phyloP scores from a whole-genome alignment of 2,797 vertebrate species.

The Cossypha dichroa region DNA sequence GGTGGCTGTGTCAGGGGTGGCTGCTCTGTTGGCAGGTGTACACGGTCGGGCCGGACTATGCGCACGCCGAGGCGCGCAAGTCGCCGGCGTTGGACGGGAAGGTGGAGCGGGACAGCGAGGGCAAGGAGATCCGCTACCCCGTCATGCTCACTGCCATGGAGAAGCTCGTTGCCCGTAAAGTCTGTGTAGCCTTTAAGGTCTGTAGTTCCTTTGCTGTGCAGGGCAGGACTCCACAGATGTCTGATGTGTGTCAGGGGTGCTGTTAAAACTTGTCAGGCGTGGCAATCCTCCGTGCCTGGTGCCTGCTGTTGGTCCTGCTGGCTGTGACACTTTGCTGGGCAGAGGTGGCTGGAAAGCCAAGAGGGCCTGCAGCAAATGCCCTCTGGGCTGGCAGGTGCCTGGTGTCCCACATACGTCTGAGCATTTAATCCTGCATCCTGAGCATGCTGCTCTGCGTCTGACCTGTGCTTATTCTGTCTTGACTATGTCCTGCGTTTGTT shows the following conservation, averaged over 20 bases:
- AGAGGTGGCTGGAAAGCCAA: neutral
- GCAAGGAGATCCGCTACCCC: constrained; percentile 97
- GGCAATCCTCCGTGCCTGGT: rapidly evolving
- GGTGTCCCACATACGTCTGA: neutral
- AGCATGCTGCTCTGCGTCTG: neutral
- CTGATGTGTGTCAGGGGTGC: rapidly evolving
- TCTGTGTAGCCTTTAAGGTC: constrained; percentile 97
- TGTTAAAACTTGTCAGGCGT: neutral
- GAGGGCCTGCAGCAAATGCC: neutral
- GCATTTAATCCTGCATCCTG: neutral
- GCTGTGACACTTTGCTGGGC: neutral
- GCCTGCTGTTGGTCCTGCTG: neutral
- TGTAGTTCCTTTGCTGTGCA: neutral
- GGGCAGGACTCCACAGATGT: neutral
- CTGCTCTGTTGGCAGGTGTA: constrained; percentile 86
- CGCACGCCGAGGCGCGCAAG: constrained; percentile 96
- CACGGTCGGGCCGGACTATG: constrained; percentile 97
- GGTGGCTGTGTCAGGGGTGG: neutral
- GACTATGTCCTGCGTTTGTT: neutral
- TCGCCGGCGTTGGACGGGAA: constrained; percentile 97
- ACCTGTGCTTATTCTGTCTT: neutral
- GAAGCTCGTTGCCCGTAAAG: constrained; percentile 96
- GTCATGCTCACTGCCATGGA: constrained; percentile 99
- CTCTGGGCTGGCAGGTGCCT: neutral
- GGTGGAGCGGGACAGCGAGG: constrained; percentile 96